Percentiles rank a stretch among this genome's conserved stretches.
Evolutionary conservation across 2,888 invertebrate genomes (phyloP).

Genomic region (Meiosimyza platycephala): DNA sequence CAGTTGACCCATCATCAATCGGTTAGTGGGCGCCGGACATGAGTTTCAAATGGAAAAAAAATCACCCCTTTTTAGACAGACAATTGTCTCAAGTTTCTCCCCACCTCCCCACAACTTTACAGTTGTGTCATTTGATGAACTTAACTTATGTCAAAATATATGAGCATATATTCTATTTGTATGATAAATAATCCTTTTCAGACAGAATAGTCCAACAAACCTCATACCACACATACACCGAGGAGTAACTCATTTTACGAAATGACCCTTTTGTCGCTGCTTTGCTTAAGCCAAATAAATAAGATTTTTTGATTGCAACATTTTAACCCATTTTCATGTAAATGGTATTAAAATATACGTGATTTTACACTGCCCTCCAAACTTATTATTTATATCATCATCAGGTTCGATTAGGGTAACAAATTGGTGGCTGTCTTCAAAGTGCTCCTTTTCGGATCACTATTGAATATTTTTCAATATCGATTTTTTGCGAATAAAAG

Average conservation of each 20-base stretch:
- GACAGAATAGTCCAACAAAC: background rate
- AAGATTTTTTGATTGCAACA: no score
- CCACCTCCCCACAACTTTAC: background rate
- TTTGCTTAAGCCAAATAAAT: no score
- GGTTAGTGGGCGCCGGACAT: conserved; percentile 2
- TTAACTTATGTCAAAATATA: conserved; percentile 52
- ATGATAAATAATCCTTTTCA: conserved; percentile 44
- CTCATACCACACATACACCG: background rate
- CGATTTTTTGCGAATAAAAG: no score
- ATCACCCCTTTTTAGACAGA: conserved; percentile 41
- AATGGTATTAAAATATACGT: no score
- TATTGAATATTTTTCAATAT: no score
- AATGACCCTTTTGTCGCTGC: conserved; percentile 22
- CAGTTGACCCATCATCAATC: conserved; percentile 30
- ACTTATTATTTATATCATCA: no score
- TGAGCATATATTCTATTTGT: conserved; percentile 10
- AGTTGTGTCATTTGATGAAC: conserved; percentile 43
- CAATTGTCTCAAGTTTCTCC: conserved; percentile 45
- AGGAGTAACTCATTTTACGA: no score
- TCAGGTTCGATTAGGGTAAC: no score
- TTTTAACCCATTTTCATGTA: no score
- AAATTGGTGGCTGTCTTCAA: no score
- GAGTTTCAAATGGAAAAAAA: background rate
- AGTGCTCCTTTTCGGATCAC: no score
- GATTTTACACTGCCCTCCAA: no score